Evolutionary conservation across 2,888 invertebrate genomes (phyloP), one percentile per base, ranked within the genome.

Genomic region (Cylindroiulus punctatus): DNA sequence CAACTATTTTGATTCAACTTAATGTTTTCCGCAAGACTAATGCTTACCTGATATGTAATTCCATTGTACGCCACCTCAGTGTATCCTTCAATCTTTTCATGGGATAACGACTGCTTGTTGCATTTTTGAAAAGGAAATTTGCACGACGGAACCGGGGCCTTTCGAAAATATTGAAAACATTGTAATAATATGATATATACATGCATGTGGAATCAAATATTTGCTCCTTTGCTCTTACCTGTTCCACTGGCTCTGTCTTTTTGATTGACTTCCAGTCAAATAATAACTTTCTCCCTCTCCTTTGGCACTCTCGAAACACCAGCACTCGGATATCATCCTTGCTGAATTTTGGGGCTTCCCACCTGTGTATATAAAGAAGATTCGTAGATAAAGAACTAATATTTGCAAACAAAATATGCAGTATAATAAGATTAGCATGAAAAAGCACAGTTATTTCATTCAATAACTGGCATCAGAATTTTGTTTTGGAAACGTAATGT

Each of bases 291-390:
- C 96, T 93, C 40, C 96, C 96, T 88, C 94, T 93, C 91, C 94
- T 94, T 90, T 97, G 96, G 91, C 96, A 96, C 92, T 97, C 97
- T 90, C 94, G 94, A 91, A 95, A 96, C 88, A 97, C 92, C 90
- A 97, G 93, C 89, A 97, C 93, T 89, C 97, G 93, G 87, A 97
- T 90, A 85, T 90, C 89, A n/a, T 89, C 89, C 42, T 89, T 88
- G 85, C 90, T 90, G 86, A 91, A 90, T 44, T 89, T 89, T 40
- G 90, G 90, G 76, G 89, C 88, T 86, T 89, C 89, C 89, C 90
- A 88, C 81, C 89, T 89, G 86, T 17, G 22, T 65, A 65, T 22
- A 26, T 8, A 12, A 26, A 8, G 8, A 36, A n/a, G 22, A 65
- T 65, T 65, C 26, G 12, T 65, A 10, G 5, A n/a, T n/a, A n/a